phyloP scores from a whole-genome alignment of 2,113 vertebrate species.

The Glaucidium brasilianum region DNA sequence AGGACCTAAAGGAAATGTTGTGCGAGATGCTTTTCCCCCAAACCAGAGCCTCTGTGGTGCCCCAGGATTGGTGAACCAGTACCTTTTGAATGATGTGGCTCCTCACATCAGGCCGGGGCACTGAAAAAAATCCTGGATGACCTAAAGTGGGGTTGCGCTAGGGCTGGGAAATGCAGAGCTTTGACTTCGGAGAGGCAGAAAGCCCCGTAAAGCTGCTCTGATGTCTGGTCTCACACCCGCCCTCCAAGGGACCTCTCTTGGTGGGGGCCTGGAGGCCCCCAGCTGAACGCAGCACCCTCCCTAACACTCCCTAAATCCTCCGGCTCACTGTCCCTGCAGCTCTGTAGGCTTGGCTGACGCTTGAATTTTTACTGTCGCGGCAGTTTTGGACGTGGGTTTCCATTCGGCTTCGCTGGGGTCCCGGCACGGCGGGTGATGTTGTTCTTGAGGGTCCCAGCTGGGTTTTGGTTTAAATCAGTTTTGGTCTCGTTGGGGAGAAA shows the following conservation, averaged over 20 bases:
- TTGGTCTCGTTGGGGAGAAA: neutral
- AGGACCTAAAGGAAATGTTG: neutral
- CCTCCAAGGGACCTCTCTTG: neutral
- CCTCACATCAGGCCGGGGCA: neutral
- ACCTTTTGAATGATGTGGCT: neutral
- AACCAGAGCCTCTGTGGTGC: neutral
- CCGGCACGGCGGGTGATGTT: accelerated
- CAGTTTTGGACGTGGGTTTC: neutral
- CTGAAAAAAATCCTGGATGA: neutral
- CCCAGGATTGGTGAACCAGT: neutral
- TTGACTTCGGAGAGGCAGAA: neutral
- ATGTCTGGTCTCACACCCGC: neutral
- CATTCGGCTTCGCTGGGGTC: neutral
- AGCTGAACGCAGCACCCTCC: neutral
- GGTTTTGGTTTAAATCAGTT: neutral
- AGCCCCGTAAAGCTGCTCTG: neutral
- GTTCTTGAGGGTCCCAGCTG: neutral
- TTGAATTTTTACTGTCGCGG: neutral
- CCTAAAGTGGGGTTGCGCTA: neutral
- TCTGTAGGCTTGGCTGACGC: neutral
- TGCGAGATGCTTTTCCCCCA: neutral
- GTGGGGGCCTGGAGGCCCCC: neutral
- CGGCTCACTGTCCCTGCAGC: neutral
- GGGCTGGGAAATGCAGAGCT: neutral
- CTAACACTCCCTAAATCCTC: neutral